Evolutionary conservation across 2,797 vertebrate species (phyloP).

Genomic region (Myripristis murdjan): DNA sequence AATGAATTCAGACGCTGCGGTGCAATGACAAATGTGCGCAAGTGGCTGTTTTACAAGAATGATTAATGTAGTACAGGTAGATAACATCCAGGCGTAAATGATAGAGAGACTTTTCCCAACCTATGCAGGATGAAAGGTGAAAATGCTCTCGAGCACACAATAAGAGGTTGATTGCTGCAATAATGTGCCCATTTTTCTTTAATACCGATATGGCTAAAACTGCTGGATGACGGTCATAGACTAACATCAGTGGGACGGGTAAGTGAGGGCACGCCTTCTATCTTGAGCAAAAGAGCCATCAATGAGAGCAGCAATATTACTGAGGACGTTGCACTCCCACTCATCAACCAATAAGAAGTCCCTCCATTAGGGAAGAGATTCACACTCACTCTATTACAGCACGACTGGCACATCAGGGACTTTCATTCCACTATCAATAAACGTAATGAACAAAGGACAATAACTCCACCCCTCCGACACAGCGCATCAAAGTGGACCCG

Average conservation of each 20-base stretch:
- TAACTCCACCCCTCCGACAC: slow-evolving; percentile 21
- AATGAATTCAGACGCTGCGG: slow-evolving; percentile 5
- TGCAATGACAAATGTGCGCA: slow-evolving; percentile 17
- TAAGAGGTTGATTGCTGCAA: slow-evolving; percentile 12
- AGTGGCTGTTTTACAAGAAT: slow-evolving; percentile 10
- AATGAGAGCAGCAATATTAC: slow-evolving; percentile 9
- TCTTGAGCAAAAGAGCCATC: slow-evolving; percentile 13
- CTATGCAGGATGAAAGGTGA: not conserved
- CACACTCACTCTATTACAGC: slow-evolving; percentile 40
- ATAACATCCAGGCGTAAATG: slow-evolving; percentile 21
- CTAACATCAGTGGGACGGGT: not conserved
- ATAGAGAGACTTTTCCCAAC: not conserved
- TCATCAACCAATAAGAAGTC: slow-evolving; percentile 36
- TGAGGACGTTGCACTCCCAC: slow-evolving; percentile 13
- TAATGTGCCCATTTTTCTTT: not conserved
- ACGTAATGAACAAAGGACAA: slow-evolving; percentile 31
- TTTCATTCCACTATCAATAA: slow-evolving; percentile 31
- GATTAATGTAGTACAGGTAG: slow-evolving; percentile 21
- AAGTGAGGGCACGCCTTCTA: not conserved
- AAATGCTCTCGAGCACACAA: slow-evolving; percentile 20
- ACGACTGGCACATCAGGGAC: slow-evolving; percentile 27
- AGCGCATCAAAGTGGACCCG: not conserved
- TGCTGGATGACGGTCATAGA: not conserved
- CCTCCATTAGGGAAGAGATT: slow-evolving; percentile 35
- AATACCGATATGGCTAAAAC: not conserved